Conservation (phyloP, 1,140 invertebrate species). For the Dryas iulia region DNA sequence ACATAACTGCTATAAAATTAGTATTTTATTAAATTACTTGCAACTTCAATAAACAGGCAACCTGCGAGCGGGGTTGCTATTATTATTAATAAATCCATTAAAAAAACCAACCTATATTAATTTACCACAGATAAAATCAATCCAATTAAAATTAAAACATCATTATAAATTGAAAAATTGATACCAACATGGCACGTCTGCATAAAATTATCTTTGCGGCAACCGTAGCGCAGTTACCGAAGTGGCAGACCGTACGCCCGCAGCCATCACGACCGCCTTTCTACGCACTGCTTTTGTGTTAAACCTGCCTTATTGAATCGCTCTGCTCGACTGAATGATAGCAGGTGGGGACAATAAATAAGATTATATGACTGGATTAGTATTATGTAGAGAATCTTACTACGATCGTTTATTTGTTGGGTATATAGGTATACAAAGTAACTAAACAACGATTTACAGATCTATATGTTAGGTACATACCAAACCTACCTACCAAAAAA, state of each 20-base stretch:
- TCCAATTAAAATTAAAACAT: not conserved
- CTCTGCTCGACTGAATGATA: constrained; percentile 31
- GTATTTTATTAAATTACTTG: too few relatives aligned
- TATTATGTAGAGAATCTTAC: not conserved
- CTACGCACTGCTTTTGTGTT: constrained; percentile 61
- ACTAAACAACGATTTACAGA: too few relatives aligned
- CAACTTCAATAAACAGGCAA: too few relatives aligned
- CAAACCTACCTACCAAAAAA: too few relatives aligned
- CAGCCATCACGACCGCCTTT: constrained; percentile 64
- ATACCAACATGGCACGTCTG: constrained; percentile 6
- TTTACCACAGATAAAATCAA: too few relatives aligned
- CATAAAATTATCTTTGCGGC: constrained; percentile 37
- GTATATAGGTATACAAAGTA: too few relatives aligned
- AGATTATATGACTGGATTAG: not conserved
- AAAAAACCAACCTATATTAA: too few relatives aligned
- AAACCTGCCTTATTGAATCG: constrained; percentile 47
- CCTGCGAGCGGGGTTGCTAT: too few relatives aligned
- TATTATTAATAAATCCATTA: too few relatives aligned
- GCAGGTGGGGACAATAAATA: constrained; percentile 38
- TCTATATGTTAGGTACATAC: too few relatives aligned
- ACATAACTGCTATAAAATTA: too few relatives aligned
- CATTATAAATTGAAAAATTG: not conserved
- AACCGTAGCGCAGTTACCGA: constrained; percentile 59
- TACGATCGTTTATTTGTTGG: not conserved
- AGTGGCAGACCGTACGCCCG: constrained; percentile 67